Percentiles rank a stretch among this genome's conserved stretches.
phyloP scores from a whole-genome alignment of 1,140 invertebrate genomes.

The Campodea augens region DNA sequence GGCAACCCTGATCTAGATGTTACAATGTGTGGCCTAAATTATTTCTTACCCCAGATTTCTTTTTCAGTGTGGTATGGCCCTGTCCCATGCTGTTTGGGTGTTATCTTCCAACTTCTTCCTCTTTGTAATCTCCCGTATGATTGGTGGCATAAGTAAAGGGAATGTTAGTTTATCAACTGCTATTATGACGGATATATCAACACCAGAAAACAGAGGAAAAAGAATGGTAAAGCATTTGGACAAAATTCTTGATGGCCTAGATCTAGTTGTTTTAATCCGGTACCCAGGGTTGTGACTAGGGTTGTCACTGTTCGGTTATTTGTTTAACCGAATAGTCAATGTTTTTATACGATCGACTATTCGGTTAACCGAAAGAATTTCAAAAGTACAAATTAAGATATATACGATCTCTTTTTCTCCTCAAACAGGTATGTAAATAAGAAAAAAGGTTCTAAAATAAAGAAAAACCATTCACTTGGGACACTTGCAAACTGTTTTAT shows the following conservation, averaged over 20 bases:
- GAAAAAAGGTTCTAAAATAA: too few relatives aligned
- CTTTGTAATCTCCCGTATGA: slow-evolving; percentile 80
- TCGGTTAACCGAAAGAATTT: too few relatives aligned
- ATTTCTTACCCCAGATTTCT: slow-evolving; percentile 3
- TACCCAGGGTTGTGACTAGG: slow-evolving; percentile 6
- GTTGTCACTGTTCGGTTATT: too few relatives aligned
- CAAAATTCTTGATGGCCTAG: neutral
- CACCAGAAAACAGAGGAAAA: slow-evolving; percentile 55
- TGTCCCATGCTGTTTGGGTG: slow-evolving; percentile 78
- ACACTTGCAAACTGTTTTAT: too few relatives aligned
- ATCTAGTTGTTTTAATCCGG: neutral
- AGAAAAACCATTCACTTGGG: too few relatives aligned
- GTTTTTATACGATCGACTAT: too few relatives aligned
- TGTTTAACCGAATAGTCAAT: too few relatives aligned
- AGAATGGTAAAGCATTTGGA: slow-evolving; percentile 66
- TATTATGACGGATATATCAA: slow-evolving; percentile 82
- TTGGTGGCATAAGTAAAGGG: slow-evolving; percentile 90
- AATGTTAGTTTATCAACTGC: slow-evolving; percentile 92
- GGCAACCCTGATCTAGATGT: too few relatives aligned
- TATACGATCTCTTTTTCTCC: too few relatives aligned
- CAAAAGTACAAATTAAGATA: too few relatives aligned
- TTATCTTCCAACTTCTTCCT: slow-evolving; percentile 68
- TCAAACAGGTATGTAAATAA: too few relatives aligned
- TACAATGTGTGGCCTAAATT: too few relatives aligned
- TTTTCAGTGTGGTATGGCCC: slow-evolving; percentile 54